A percentile compares a stretch with the other conserved stretches of the same genome.
These are phyloP conservation scores for Chloropsis hardwickii DNA, from an alignment of 2,113 vertebrate genomes.

Conservation along the genomic window DNA sequence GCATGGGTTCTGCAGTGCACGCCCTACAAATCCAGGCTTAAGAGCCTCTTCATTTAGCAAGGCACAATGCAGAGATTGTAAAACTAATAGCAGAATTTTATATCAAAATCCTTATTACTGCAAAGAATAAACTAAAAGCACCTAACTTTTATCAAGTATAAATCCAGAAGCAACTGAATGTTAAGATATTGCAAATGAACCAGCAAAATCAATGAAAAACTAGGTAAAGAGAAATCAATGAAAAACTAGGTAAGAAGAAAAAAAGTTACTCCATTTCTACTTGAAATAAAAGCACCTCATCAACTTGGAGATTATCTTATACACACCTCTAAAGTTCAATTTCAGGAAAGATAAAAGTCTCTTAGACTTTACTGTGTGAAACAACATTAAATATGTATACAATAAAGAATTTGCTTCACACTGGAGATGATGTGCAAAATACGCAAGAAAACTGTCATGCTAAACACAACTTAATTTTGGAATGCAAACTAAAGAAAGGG, in stretches of 20 bases:
- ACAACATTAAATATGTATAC: not conserved
- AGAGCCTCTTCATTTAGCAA: not conserved
- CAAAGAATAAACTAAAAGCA: not conserved
- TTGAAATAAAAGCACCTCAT: not conserved
- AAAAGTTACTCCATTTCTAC: not conserved
- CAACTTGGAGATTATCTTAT: not conserved
- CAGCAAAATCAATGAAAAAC: conserved; percentile 10
- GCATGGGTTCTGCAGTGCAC: not conserved
- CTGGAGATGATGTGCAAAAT: not conserved
- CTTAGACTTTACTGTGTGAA: not conserved
- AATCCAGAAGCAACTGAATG: not conserved
- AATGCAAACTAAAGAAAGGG: not conserved
- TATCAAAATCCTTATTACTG: not conserved
- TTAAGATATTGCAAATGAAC: not conserved
- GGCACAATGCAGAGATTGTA: not conserved
- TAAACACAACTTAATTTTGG: not conserved
- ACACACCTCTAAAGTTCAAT: not conserved
- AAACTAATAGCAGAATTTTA: not conserved
- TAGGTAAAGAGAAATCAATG: not conserved
- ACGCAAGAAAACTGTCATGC: not conserved
- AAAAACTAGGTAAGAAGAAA: not conserved
- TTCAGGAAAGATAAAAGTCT: not conserved
- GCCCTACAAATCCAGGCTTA: not conserved
- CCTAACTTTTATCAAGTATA: not conserved
- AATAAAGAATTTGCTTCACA: not conserved